Evolutionary conservation across 2,888 invertebrate species (phyloP), one percentile per base, ranked within the genome.

Genomic region (Drosophila atripex): DNA sequence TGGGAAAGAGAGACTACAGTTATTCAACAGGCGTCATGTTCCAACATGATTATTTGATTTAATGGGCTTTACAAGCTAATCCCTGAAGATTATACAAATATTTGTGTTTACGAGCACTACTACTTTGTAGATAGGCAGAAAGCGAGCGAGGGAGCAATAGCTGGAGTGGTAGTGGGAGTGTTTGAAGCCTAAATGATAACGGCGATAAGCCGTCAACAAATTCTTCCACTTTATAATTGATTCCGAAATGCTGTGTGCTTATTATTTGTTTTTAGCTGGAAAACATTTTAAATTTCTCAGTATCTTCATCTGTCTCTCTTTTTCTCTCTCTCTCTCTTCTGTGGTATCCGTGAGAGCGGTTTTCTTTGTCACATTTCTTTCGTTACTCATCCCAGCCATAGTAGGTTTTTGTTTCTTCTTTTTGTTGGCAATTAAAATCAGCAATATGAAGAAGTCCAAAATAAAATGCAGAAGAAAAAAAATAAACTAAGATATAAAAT

Each of bases 391-490:
- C 35, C 14, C 35, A n/a, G 1, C 35, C n/a, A 35, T 18, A 43
- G 21, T 28, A 28, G 28, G 28, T 28, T 28, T 28, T 64, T 63
- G 21, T 63, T 28, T 45, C 39, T 68, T 60, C 23, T 55, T 55
- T 53, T 51, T 28, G 45, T 56, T 39, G 38, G 55, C 56, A 74
- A 74, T 77, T 74, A 47, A 77, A 74, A 64, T 75, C 45, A 52
- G 47, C 69, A 52, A 50, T 30, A 45, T 43, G 50, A 55, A 55
- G 39, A 59, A 25, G 45, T 23, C 35, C 43, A 64, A 39, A 59
- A 56, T 38, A 51, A 25, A 51, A 53, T 18, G n/a, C 8, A 12
- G 18, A n/a, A 7, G 30, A 16, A 28, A 39, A 52, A 21, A 8
- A 60, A 57, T 16, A 46, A 21, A 39, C 28, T 11, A 32, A 49